Conservation (phyloP, 2,888 invertebrate genomes). For the Archaeoteleia sp. region DNA sequence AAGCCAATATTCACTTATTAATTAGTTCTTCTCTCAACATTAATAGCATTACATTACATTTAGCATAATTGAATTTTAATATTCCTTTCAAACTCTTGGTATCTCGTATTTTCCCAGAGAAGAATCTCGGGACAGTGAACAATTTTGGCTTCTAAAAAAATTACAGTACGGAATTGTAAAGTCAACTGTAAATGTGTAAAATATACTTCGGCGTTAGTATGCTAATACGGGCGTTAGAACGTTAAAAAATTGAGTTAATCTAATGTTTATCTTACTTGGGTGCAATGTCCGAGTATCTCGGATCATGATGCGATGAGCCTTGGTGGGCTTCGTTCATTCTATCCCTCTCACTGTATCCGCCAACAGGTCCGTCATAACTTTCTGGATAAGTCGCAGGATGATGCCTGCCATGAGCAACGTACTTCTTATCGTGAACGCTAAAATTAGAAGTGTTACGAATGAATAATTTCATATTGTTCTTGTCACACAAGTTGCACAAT, state of each 20-base stretch:
- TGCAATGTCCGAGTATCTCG: conserved; percentile 90
- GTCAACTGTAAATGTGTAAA: too few relatives aligned
- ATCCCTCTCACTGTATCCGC: conserved; percentile 71
- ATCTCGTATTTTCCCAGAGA: too few relatives aligned
- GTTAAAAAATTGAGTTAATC: neutral
- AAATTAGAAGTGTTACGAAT: conserved; percentile 52
- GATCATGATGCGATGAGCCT: conserved; percentile 78
- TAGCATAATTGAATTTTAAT: too few relatives aligned
- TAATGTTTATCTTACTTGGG: conserved; percentile 83
- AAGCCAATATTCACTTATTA: too few relatives aligned
- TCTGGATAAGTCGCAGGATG: conserved; percentile 72
- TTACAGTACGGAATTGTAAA: too few relatives aligned
- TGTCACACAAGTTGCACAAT: neutral
- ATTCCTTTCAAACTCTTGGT: too few relatives aligned
- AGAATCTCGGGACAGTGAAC: too few relatives aligned
- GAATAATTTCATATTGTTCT: neutral
- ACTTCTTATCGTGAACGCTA: conserved; percentile 72
- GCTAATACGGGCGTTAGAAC: too few relatives aligned
- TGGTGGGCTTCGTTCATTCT: conserved; percentile 72
- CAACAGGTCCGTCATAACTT: conserved; percentile 75
- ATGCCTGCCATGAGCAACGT: conserved; percentile 76
- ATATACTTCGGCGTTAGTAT: too few relatives aligned
- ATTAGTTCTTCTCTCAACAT: too few relatives aligned
- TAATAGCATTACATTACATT: too few relatives aligned
- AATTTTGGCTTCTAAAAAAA: too few relatives aligned